Conservation (phyloP, 2,888 invertebrate genomes). For the Tromatobia lineatoria region DNA sequence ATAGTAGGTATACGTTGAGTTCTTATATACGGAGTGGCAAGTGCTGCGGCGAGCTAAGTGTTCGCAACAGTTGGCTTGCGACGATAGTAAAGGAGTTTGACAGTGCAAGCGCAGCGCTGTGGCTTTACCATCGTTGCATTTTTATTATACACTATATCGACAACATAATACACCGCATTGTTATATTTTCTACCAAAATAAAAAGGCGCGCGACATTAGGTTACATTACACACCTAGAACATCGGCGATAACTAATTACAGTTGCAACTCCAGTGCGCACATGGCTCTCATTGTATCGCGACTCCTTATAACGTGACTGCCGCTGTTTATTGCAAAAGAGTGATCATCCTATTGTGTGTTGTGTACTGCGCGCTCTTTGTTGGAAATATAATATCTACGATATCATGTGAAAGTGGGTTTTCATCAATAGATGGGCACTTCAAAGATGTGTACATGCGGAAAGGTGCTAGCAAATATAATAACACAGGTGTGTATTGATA, state of each 20-base stretch:
- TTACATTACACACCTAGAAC: neutral
- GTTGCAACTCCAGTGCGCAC: constrained; percentile 2
- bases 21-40: neutral
- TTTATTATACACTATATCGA: neutral
- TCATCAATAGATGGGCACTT: neutral
- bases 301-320: neutral
- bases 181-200: neutral
- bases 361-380: neutral
- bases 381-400: neutral
- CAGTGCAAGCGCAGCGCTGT: neutral
- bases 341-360: neutral
- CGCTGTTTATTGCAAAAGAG: neutral
- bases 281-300: neutral
- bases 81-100: neutral
- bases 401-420: neutral
- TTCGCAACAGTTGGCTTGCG: neutral
- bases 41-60: neutral
- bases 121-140: neutral
- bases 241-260: neutral
- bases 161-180: neutral
- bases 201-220: neutral
- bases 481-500: constrained; percentile 12
- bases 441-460: neutral
- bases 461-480: neutral
- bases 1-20: neutral